Percentiles rank a stretch among this genome's conserved stretches.
phyloP scores from a whole-genome alignment of 2,797 vertebrate genomes.

The Diceros bicornis region DNA sequence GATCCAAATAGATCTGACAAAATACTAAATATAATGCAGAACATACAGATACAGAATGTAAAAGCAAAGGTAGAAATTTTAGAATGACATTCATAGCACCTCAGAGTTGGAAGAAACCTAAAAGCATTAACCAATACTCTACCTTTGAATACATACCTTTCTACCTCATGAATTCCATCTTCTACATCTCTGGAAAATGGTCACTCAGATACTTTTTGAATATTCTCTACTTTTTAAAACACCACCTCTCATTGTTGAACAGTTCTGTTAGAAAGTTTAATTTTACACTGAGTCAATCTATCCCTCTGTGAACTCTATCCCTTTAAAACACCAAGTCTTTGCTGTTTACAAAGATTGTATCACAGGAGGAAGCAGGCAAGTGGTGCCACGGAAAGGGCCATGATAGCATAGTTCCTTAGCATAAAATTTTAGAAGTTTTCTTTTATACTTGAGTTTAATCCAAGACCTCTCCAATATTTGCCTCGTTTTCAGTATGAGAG shows the following conservation, averaged over 20 bases:
- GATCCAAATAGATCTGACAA: background rate
- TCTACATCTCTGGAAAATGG: background rate
- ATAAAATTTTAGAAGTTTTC: background rate
- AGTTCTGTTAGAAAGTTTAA: background rate
- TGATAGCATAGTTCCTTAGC: background rate
- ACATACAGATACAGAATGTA: background rate
- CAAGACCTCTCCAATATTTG: background rate
- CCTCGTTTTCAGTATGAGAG: background rate
- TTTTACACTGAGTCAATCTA: background rate
- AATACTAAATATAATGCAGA: background rate
- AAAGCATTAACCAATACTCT: background rate
- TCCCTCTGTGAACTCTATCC: background rate
- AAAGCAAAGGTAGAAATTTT: background rate
- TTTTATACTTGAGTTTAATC: background rate
- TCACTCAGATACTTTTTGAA: background rate
- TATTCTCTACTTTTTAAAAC: background rate
- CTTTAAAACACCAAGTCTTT: background rate
- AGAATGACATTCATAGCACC: background rate
- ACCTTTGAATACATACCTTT: background rate
- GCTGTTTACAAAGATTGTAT: background rate
- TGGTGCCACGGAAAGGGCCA: rapidly evolving
- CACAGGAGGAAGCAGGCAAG: background rate
- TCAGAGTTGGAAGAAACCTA: slow-evolving; percentile 1
- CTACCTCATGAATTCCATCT: background rate
- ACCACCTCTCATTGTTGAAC: background rate